These are phyloP conservation scores for Drosophila sturtevanti DNA, from an alignment of 1,140 invertebrate genomes.

Conservation along the genomic window DNA sequence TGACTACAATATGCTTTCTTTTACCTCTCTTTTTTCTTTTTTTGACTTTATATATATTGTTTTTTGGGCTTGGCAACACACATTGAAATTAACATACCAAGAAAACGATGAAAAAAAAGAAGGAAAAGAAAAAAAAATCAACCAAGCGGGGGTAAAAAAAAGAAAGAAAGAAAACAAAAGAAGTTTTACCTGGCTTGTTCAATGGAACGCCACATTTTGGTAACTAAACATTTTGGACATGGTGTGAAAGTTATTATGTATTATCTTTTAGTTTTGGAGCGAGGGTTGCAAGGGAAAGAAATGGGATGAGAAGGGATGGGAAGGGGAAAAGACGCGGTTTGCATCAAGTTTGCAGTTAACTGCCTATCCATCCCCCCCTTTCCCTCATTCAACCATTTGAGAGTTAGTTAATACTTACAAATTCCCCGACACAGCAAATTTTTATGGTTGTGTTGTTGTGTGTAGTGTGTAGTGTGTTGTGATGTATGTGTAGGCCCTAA, in stretches of 20 bases:
- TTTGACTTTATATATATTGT: conserved; percentile 5
- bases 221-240: conserved; percentile 4
- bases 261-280: neutral
- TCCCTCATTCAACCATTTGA: neutral
- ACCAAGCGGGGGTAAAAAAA: conserved; percentile 16
- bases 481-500: neutral
- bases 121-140: neutral
- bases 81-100: conserved; percentile 71
- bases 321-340: no score
- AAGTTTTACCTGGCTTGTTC: conserved; percentile 3
- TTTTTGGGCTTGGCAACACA: conserved; percentile 54
- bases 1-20: neutral
- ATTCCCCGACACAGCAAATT: neutral
- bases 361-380: neutral
- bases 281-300: no score
- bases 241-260: conserved; percentile 5
- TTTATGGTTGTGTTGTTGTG: neutral
- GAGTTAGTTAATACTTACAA: neutral
- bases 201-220: conserved; percentile 6
- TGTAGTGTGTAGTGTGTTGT: neutral
- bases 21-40: conserved; percentile 13
- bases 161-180: conserved; percentile 41
- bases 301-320: no score
- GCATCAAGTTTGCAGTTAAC: neutral
- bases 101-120: conserved; percentile 42